These are phyloP conservation scores for Merluccius polli DNA, from an alignment of 2,797 vertebrate genomes.

Conservation along the genomic window DNA sequence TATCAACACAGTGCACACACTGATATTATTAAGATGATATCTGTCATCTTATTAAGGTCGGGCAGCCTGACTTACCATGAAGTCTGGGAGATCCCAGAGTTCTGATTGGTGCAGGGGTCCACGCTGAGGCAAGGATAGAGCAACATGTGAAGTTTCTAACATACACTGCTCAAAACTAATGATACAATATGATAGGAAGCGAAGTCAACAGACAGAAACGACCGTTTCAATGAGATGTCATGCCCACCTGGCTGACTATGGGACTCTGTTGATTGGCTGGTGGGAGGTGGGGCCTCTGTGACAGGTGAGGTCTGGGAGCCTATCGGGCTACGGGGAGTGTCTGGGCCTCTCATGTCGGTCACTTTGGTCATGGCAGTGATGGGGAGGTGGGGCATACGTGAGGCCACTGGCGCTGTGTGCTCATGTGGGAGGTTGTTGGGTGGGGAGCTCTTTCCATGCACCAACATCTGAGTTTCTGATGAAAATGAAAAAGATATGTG, in stretches of 20 bases:
- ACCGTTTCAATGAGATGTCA: background rate
- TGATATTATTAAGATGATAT: background rate
- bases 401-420: slow-evolving; percentile 53
- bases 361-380: slow-evolving; percentile 77
- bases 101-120: slow-evolving; percentile 65
- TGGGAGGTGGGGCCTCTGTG: slow-evolving; percentile 45
- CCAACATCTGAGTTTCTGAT: slow-evolving; percentile 67
- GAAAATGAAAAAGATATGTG: background rate
- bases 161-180: background rate
- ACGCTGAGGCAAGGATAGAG: slow-evolving; percentile 44
- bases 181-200: background rate
- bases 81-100: slow-evolving; percentile 65
- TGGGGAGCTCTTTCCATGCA: slow-evolving; percentile 59
- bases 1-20: background rate
- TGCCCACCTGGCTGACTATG: slow-evolving; percentile 68
- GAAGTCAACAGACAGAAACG: background rate
- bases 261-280: slow-evolving; percentile 55
- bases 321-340: slow-evolving; percentile 65
- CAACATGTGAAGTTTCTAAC: background rate
- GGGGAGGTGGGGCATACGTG: slow-evolving; percentile 85
- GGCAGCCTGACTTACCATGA: slow-evolving; percentile 62
- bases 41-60: background rate
- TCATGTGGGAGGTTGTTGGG: slow-evolving; percentile 62
- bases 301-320: slow-evolving; percentile 59
- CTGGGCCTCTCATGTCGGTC: slow-evolving; percentile 61